Percentiles rank a stretch among this genome's conserved stretches.
These are phyloP conservation scores for Nilaparvata lugens DNA, from an alignment of 1,140 invertebrate genomes.

Conservation along the genomic window DNA sequence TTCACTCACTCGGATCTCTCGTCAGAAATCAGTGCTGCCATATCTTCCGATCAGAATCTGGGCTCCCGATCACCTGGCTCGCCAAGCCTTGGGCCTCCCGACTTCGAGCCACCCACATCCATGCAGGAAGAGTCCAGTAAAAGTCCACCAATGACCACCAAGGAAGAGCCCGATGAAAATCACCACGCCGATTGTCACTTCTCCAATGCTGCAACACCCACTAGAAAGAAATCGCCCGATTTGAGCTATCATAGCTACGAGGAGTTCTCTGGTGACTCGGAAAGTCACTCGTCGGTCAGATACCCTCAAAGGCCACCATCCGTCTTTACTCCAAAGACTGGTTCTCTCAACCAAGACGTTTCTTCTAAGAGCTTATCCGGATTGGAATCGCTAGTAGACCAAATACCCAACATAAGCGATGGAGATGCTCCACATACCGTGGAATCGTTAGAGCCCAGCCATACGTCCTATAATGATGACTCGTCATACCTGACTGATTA, in stretches of 20 bases:
- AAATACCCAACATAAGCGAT: conserved; percentile 79
- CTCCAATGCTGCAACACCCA: conserved; percentile 40
- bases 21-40: conserved; percentile 65
- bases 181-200: conserved; percentile 40
- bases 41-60: conserved; percentile 55
- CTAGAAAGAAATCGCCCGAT: conserved; percentile 23
- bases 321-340: conserved; percentile 19
- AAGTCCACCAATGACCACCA: conserved; percentile 22
- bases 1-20: conserved; percentile 65
- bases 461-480: conserved; percentile 24
- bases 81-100: conserved; percentile 55
- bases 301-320: conserved; percentile 26
- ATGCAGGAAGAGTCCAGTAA: conserved; percentile 42
- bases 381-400: conserved; percentile 79
- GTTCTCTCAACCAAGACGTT: conserved; percentile 50
- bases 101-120: conserved; percentile 62
- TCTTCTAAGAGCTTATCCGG: conserved; percentile 80
- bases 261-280: conserved; percentile 29
- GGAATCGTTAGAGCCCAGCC: conserved; percentile 14
- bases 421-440: conserved; percentile 35
- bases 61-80: conserved; percentile 50
- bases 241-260: conserved; percentile 31
- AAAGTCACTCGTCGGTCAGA: conserved; percentile 23
- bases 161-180: conserved; percentile 23
- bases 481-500: conserved; percentile 30